These are phyloP conservation scores for Laspeyria flexula DNA, from an alignment of 2,888 invertebrate species.

Conservation along the genomic window DNA sequence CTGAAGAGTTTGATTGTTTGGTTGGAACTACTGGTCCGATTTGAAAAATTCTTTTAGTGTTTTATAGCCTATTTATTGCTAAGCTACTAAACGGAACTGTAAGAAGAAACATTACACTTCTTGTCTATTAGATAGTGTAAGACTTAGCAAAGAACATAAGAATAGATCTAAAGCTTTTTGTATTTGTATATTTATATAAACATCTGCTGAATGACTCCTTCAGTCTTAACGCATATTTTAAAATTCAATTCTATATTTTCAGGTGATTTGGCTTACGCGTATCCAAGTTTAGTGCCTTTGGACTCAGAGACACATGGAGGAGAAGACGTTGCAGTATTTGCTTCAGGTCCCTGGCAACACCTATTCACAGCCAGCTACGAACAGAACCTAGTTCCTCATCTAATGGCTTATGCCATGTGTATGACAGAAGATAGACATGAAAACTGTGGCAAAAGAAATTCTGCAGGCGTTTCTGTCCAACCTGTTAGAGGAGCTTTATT, in stretches of 20 bases:
- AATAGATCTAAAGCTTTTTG: too few relatives aligned
- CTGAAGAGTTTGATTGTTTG: too few relatives aligned
- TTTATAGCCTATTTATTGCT: too few relatives aligned
- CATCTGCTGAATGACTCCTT: not conserved
- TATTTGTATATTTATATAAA: too few relatives aligned
- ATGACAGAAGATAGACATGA: constrained; percentile 83
- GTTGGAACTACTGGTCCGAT: too few relatives aligned
- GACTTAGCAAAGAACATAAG: too few relatives aligned
- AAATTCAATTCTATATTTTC: constrained; percentile 9
- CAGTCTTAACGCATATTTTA: not conserved
- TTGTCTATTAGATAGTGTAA: too few relatives aligned
- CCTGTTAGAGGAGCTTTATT: constrained; percentile 36
- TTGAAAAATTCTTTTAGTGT: too few relatives aligned
- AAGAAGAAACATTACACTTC: too few relatives aligned
- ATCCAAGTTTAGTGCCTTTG: constrained; percentile 87
- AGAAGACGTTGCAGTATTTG: constrained; percentile 92
- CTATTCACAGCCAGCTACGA: constrained; percentile 92
- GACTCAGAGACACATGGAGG: constrained; percentile 90
- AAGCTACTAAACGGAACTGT: too few relatives aligned
- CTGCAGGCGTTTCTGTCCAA: constrained; percentile 9
- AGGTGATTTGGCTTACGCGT: constrained; percentile 80
- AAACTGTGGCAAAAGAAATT: constrained; percentile 54
- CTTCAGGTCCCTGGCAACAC: constrained; percentile 91
- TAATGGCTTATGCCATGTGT: constrained; percentile 91
- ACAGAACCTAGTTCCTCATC: constrained; percentile 91